Evolutionary conservation across 2,797 vertebrate genomes (phyloP).

Genomic region (Acanthornis magna): DNA sequence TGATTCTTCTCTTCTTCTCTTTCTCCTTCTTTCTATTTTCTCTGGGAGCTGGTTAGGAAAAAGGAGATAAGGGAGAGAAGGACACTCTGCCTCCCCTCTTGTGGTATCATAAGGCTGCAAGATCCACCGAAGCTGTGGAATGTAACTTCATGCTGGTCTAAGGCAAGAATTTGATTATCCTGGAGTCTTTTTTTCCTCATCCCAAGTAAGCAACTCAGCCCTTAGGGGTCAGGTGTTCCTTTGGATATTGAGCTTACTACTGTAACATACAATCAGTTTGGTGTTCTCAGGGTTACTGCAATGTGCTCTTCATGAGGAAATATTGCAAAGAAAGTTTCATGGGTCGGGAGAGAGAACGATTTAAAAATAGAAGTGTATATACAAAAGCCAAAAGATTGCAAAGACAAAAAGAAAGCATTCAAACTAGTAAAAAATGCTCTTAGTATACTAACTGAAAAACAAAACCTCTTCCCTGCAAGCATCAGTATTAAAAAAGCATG

Average conservation of each 20-base stretch:
- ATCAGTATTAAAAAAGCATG: background rate
- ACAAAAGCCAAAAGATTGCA: background rate
- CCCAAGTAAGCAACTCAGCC: background rate
- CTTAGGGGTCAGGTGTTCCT: background rate
- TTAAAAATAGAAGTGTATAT: background rate
- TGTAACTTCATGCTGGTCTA: background rate
- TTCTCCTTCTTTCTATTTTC: background rate
- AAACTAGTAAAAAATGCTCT: background rate
- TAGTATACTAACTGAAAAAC: background rate
- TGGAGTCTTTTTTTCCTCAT: background rate
- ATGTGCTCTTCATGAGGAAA: background rate
- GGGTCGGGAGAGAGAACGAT: background rate
- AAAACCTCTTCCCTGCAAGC: fast-evolving
- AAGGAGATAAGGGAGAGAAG: background rate
- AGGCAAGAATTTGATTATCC: background rate
- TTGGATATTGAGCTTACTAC: background rate
- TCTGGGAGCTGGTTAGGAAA: background rate
- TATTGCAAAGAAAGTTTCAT: background rate
- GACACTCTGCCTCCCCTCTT: background rate
- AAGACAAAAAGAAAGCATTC: background rate
- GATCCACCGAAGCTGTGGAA: background rate
- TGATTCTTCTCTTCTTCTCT: background rate
- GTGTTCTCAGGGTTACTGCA: background rate
- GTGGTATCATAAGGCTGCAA: background rate
- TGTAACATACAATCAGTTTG: background rate